phyloP scores from a whole-genome alignment of 2,888 invertebrate species.

The Leptinotarsa juncta region DNA sequence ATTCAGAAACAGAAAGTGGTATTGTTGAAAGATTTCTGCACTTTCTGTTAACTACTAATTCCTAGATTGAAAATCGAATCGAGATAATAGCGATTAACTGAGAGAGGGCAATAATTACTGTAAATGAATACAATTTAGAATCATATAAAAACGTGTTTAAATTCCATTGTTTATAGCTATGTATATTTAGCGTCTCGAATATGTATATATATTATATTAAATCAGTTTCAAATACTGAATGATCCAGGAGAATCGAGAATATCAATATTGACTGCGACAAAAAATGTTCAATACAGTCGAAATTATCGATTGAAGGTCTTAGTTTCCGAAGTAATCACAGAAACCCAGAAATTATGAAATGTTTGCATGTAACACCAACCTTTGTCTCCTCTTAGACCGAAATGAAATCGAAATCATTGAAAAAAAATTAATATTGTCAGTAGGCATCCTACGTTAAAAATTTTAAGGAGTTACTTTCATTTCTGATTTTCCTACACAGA shows the following conservation, averaged over 20 bases:
- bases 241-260: constrained; percentile 17
- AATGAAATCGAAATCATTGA: too few relatives aligned
- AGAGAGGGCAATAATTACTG: constrained; percentile 60
- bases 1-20: background rate
- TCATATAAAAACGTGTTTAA: constrained; percentile 54
- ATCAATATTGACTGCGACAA: too few relatives aligned
- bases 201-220: constrained; percentile 54
- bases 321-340: too few relatives aligned
- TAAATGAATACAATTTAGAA: constrained; percentile 57
- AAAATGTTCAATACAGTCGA: too few relatives aligned
- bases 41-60: background rate
- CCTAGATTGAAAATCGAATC: constrained; percentile 8
- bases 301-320: too few relatives aligned
- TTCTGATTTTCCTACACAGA: too few relatives aligned
- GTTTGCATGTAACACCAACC: too few relatives aligned
- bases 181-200: constrained; percentile 54
- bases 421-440: too few relatives aligned
- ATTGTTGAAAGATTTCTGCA: constrained; percentile 1
- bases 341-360: too few relatives aligned
- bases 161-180: constrained; percentile 57
- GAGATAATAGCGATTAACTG: constrained; percentile 9
- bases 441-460: too few relatives aligned
- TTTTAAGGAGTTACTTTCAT: too few relatives aligned
- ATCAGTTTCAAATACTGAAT: constrained; percentile 14
- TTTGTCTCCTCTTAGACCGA: too few relatives aligned